Evolutionary conservation across 1,140 invertebrate species (phyloP).

Genomic region (Spodoptera frugiperda): DNA sequence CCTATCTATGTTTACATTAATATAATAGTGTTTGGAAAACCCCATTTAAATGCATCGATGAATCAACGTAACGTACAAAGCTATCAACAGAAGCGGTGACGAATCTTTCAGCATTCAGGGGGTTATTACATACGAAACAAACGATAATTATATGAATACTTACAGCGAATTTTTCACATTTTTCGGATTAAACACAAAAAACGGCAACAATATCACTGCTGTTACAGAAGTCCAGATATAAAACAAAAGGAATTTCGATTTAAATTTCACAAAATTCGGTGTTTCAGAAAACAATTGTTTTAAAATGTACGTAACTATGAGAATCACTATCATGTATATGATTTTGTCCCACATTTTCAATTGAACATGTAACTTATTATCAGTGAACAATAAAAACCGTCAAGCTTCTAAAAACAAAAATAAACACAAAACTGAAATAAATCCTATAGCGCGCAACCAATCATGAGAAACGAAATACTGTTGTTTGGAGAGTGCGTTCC

Average conservation of each 20-base stretch:
- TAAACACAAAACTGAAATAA: slow-evolving; percentile 48
- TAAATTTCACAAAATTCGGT: slow-evolving; percentile 83
- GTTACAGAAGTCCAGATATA: slow-evolving; percentile 80
- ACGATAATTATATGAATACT: slow-evolving; percentile 61
- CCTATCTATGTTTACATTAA: background rate
- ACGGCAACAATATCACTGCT: slow-evolving; percentile 79
- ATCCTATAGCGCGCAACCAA: slow-evolving; percentile 38
- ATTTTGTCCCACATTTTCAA: slow-evolving; percentile 79
- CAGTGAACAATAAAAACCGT: slow-evolving; percentile 41
- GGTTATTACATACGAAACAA: slow-evolving; percentile 2
- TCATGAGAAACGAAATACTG: slow-evolving; percentile 43
- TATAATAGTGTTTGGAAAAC: background rate
- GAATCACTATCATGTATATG: slow-evolving; percentile 76
- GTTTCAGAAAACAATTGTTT: slow-evolving; percentile 84
- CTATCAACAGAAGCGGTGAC: background rate
- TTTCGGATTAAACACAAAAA: slow-evolving; percentile 83
- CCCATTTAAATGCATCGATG: background rate
- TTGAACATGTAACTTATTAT: slow-evolving; percentile 37
- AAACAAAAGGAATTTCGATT: slow-evolving; percentile 85
- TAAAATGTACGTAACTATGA: slow-evolving; percentile 76
- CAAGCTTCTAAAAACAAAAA: slow-evolving; percentile 42
- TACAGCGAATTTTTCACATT: slow-evolving; percentile 85
- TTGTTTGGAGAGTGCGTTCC: slow-evolving; percentile 25
- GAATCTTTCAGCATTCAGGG: background rate
- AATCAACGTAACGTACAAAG: slow-evolving; percentile 21